These are phyloP conservation scores for Eupithecia abbreviata DNA, from an alignment of 2,888 invertebrate genomes.

Conservation along the genomic window DNA sequence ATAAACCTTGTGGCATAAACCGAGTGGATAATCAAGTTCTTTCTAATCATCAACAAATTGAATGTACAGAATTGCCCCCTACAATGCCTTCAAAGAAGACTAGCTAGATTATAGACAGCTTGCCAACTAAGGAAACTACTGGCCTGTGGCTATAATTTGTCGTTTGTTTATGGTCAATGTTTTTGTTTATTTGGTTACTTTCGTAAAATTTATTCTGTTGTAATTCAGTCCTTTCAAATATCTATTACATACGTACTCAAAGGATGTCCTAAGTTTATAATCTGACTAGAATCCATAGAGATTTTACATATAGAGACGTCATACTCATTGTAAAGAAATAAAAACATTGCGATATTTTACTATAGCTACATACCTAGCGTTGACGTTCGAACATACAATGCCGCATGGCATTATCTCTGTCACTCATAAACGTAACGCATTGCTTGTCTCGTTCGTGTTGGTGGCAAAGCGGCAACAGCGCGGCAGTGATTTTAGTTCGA, in stretches of 20 bases:
- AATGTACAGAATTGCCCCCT: background rate
- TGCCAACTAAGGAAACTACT: background rate
- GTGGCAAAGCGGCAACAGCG: too few species aligned
- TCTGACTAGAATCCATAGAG: background rate
- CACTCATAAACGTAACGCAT: too few species aligned
- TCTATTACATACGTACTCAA: background rate
- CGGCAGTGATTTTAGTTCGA: too few species aligned
- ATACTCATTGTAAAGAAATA: too few species aligned
- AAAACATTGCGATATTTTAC: too few species aligned
- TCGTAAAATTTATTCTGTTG: background rate
- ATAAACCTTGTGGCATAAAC: background rate
- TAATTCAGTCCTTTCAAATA: background rate
- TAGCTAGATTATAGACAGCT: background rate
- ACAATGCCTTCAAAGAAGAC: background rate
- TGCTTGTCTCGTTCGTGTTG: too few species aligned
- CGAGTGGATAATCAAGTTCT: background rate
- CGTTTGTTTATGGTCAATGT: background rate
- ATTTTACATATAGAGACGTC: too few species aligned
- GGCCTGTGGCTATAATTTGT: background rate
- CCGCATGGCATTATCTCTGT: too few species aligned
- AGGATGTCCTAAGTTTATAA: background rate
- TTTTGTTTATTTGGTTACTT: background rate
- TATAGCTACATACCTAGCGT: too few species aligned
- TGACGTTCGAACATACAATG: too few species aligned
- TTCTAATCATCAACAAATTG: background rate